Evolutionary conservation across 2,113 vertebrate genomes (phyloP).

Genomic region (Donacobius atricapilla): DNA sequence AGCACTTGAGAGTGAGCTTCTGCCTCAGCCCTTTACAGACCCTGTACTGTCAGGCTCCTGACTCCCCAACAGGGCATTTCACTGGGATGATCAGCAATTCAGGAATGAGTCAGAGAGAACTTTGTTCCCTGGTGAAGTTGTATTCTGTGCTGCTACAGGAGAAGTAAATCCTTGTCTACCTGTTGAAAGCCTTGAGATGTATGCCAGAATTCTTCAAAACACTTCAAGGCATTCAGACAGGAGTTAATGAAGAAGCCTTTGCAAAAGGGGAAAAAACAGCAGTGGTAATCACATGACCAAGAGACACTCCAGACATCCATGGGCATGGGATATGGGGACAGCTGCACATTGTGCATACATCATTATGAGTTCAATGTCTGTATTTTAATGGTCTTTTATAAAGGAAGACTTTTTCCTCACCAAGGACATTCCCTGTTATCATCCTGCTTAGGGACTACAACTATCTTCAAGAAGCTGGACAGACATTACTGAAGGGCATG

Average conservation of each 20-base stretch:
- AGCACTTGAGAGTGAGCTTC: neutral
- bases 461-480: neutral
- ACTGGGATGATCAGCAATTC: neutral
- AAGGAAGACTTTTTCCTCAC: neutral
- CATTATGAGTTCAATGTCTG: neutral
- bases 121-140: accelerated
- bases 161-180: neutral
- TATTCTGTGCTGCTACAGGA: neutral
- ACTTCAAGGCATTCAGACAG: neutral
- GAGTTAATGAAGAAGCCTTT: neutral
- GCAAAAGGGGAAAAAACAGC: neutral
- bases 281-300: neutral
- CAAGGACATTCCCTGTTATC: neutral
- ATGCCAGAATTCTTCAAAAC: neutral
- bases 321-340: neutral
- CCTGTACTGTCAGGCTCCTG: neutral
- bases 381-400: neutral
- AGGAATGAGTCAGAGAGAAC: neutral
- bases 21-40: neutral
- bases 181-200: neutral
- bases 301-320: neutral
- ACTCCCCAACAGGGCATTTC: neutral
- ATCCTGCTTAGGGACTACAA: neutral
- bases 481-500: neutral
- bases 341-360: neutral